These are phyloP conservation scores for Xenops minutus DNA, from an alignment of 2,797 vertebrate species.

Conservation along the genomic window DNA sequence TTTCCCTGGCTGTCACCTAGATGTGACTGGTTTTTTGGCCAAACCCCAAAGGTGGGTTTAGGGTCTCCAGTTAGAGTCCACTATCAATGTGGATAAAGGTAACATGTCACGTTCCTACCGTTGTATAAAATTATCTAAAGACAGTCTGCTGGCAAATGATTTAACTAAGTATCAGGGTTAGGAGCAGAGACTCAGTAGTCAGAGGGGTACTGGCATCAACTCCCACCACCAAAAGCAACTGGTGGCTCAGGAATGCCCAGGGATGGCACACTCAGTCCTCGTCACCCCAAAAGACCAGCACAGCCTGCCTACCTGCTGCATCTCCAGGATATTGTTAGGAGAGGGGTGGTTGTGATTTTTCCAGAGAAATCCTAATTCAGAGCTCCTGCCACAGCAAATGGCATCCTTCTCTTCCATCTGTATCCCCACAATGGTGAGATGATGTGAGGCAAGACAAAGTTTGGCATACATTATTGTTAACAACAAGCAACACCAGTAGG, in stretches of 20 bases:
- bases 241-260: not conserved
- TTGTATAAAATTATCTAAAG: not conserved
- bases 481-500: not conserved
- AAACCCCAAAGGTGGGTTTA: not conserved
- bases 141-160: not conserved
- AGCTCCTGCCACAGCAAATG: not conserved
- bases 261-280: accelerated
- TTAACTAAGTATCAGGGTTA: not conserved
- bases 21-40: not conserved
- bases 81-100: not conserved
- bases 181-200: not conserved
- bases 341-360: not conserved
- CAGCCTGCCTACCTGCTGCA: not conserved
- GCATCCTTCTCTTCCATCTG: not conserved
- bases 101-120: not conserved
- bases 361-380: not conserved
- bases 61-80: not conserved
- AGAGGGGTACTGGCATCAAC: not conserved
- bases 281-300: not conserved
- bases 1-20: too few relatives aligned
- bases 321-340: accelerated
- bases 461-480: not conserved
- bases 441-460: accelerated
- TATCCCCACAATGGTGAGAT: not conserved
- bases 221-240: not conserved